Evolutionary conservation across 2,888 invertebrate species (phyloP).

Genomic region (Cheilosia soror): DNA sequence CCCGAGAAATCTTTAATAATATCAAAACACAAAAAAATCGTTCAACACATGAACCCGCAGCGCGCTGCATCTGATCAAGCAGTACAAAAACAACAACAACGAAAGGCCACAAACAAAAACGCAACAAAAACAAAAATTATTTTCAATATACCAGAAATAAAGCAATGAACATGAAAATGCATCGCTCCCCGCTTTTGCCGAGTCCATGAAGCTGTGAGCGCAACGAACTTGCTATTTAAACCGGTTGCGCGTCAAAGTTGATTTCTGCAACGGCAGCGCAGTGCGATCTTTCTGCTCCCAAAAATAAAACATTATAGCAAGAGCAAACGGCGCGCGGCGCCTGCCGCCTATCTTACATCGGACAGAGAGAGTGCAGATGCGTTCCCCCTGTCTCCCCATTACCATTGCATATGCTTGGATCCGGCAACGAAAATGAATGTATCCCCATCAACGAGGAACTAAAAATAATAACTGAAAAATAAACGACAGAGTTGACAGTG

Average conservation of each 20-base stretch:
- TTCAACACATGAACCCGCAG: slow-evolving; percentile 19
- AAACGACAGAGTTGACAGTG: slow-evolving; percentile 22
- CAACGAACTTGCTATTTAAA: slow-evolving; percentile 66
- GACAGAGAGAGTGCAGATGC: slow-evolving; percentile 17
- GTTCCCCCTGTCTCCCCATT: not conserved
- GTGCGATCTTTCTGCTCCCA: slow-evolving; percentile 54
- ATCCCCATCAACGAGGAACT: slow-evolving; percentile 7
- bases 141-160: slow-evolving; percentile 75
- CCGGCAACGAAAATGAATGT: not conserved
- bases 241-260: slow-evolving; percentile 67
- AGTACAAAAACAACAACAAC: slow-evolving; percentile 42
- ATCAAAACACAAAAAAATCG: slow-evolving; percentile 53
- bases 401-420: not conserved
- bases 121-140: slow-evolving; percentile 61
- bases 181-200: slow-evolving; percentile 18
- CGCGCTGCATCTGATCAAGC: slow-evolving; percentile 46
- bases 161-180: slow-evolving; percentile 35
- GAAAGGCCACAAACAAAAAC: slow-evolving; percentile 37
- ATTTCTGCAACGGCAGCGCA: slow-evolving; percentile 54
- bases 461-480: slow-evolving; percentile 55
- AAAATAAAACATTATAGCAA: slow-evolving; percentile 43
- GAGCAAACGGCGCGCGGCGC: slow-evolving; percentile 11
- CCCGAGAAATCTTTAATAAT: slow-evolving; percentile 72
- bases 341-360: slow-evolving; percentile 14
- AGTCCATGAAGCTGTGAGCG: slow-evolving; percentile 22